phyloP scores from a whole-genome alignment of 2,113 vertebrate genomes.

The Ammodytes dubius region DNA sequence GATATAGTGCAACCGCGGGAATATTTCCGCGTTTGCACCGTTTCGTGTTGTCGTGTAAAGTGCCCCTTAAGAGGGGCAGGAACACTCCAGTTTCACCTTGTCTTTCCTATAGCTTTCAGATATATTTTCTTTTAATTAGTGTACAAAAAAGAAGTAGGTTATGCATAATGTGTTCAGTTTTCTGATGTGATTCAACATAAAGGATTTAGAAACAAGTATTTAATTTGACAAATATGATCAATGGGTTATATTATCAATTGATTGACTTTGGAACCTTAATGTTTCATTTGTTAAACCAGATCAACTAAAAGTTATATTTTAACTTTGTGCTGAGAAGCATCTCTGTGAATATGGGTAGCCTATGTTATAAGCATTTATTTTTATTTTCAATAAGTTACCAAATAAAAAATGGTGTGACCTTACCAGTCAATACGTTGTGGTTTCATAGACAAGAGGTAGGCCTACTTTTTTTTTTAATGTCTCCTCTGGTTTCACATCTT shows the following conservation, averaged over 20 bases:
- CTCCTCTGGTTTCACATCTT: slow-evolving; percentile 16
- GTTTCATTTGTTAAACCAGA: background rate
- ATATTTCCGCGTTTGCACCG: too few species aligned
- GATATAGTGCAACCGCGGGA: too few species aligned
- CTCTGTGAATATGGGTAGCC: background rate
- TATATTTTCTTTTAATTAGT: background rate
- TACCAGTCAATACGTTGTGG: background rate
- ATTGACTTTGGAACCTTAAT: background rate
- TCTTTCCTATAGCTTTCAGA: background rate
- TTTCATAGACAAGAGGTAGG: too few species aligned
- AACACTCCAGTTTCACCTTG: background rate
- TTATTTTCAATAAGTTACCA: background rate
- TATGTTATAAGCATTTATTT: background rate
- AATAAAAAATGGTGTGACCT: slow-evolving; percentile 22
- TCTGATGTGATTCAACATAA: too few species aligned
- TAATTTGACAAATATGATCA: background rate
- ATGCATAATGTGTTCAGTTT: background rate
- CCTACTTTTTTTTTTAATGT: background rate
- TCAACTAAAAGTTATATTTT: background rate
- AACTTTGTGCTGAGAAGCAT: background rate
- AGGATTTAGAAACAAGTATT: background rate
- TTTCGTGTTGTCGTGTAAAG: background rate
- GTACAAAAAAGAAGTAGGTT: background rate
- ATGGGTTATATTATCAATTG: background rate
- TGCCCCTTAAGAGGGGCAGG: background rate